Evolutionary conservation across 2,888 invertebrate species (phyloP).

Genomic region (Laspeyria flexula): DNA sequence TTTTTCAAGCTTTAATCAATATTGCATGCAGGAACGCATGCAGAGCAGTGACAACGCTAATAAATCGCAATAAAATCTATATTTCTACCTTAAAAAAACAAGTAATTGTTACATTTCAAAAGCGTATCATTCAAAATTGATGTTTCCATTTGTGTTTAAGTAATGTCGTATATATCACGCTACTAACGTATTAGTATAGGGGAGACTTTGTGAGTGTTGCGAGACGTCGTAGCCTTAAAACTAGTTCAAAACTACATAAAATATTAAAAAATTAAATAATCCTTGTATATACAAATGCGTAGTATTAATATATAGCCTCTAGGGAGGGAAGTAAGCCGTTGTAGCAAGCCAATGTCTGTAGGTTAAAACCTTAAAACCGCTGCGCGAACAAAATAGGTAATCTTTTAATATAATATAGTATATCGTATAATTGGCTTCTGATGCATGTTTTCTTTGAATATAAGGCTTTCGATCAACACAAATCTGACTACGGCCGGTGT

Average conservation of each 20-base stretch:
- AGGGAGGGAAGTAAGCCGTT: constrained; percentile 69
- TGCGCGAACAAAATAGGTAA: constrained; percentile 36
- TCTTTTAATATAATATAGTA: no score
- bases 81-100: neutral
- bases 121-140: constrained; percentile 60
- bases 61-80: no score
- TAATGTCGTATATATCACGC: constrained; percentile 54
- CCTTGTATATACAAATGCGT: constrained; percentile 77
- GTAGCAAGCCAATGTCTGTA: constrained; percentile 64
- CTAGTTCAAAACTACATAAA: constrained; percentile 84
- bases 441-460: no score
- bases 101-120: constrained; percentile 38
- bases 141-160: constrained; percentile 54
- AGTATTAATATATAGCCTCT: constrained; percentile 74
- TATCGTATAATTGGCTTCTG: no score
- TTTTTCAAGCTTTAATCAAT: no score
- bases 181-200: constrained; percentile 69
- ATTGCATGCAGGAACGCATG: no score
- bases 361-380: constrained; percentile 53
- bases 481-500: no score
- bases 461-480: no score
- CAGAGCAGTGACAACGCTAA: no score
- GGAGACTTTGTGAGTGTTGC: constrained; percentile 73
- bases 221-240: constrained; percentile 84
- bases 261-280: constrained; percentile 63